Evolutionary conservation across 2,888 invertebrate species (phyloP), one percentile per base, ranked within the genome.

Genomic region (Ligdia adustata): DNA sequence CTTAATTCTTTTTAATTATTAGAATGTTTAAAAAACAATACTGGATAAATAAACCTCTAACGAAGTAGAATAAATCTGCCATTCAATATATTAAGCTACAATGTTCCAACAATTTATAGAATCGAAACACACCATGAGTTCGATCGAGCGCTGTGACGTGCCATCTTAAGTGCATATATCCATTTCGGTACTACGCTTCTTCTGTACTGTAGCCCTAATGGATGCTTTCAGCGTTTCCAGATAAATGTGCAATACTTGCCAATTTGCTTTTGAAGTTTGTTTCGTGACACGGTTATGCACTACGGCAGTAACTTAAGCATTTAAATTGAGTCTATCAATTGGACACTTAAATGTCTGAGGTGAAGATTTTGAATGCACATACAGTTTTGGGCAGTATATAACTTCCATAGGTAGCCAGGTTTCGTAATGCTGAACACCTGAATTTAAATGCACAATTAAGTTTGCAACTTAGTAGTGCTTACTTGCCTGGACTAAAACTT

Each of bases 121-220:
- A 9, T 16, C 57, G 62, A 57, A 68, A 68, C 73, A 66, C 72
- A 72, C 69, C 61, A 69, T 55, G 57, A 54, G 63, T 66, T 66
- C 64, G 69, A 72, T 71, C 44, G 52, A 52, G 52, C 63, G 39
- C 26, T 66, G 66, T 67, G 67, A 63, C 60, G 62, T 67, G 59
- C 64, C 66, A 79, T 75, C 76, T 75, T 80, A 82, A 85, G 85
- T 84, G 84, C 81, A 82, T 67, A 76, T 79, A 80, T 82, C 80
- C 83, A 85, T 85, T 83, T 72, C 68, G 61, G 64, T 69, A 62
- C 63, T 26, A 22, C 27, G 18, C 64, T 69, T 64, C 65, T 39
- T 37, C 33, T 6, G 12, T 13, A 29, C 26, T 20, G 33, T 12
- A 15, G 60, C 66, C 64, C 69, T 83, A 84, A 84, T 83, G 80